phyloP scores from a whole-genome alignment of 2,888 invertebrate genomes.

The Hipparchia sbordonii region DNA sequence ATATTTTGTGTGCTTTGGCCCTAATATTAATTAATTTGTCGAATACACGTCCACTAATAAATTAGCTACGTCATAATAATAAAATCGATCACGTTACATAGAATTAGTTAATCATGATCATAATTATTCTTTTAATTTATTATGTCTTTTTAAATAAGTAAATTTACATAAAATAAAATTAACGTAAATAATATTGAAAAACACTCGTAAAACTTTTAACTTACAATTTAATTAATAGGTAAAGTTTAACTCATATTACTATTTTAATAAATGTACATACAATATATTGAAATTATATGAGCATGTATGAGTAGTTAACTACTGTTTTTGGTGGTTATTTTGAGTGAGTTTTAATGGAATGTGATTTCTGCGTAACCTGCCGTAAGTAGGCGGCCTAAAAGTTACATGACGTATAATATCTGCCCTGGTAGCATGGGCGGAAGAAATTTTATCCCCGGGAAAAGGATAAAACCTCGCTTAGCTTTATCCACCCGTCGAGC shows the following conservation, averaged over 20 bases:
- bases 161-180: background rate
- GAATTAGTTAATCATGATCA: background rate
- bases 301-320: no score
- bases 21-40: background rate
- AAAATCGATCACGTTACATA: background rate
- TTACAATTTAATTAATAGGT: background rate
- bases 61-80: background rate
- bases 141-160: background rate
- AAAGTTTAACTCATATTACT: background rate
- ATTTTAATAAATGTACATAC: no score
- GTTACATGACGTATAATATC: no score
- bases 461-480: no score
- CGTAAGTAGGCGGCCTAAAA: background rate
- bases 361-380: background rate
- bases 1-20: background rate
- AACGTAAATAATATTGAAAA: conserved; percentile 2
- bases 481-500: no score
- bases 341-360: conserved; percentile 1
- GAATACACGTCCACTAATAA: background rate
- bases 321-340: background rate
- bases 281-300: no score
- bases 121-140: background rate
- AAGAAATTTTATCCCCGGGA: no score
- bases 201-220: background rate
- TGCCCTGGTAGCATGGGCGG: no score